phyloP scores from a whole-genome alignment of 2,113 vertebrate species.

The Xyrauchen texanus region DNA sequence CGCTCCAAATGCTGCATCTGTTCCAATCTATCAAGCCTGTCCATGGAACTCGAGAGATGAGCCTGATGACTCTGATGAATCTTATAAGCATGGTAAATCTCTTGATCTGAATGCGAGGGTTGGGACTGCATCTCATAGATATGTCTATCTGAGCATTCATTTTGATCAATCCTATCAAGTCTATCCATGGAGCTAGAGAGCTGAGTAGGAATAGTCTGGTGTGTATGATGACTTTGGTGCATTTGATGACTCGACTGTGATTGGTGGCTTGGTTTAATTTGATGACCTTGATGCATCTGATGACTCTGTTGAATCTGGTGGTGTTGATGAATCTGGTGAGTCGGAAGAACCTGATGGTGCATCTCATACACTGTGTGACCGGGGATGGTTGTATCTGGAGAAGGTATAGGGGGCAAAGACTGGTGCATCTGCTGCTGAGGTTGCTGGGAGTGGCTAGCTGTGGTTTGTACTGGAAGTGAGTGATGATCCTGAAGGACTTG shows the following conservation, averaged over 20 bases:
- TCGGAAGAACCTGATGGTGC: slow-evolving; percentile 44
- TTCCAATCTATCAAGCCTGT: slow-evolving; percentile 49
- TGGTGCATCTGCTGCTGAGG: slow-evolving; percentile 71
- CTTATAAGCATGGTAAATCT: slow-evolving; percentile 66
- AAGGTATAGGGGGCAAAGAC: slow-evolving; percentile 70
- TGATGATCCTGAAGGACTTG: slow-evolving; percentile 71
- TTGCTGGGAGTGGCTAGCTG: slow-evolving; percentile 63
- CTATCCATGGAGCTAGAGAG: slow-evolving; percentile 56
- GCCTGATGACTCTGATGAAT: slow-evolving; percentile 68
- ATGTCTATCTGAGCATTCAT: slow-evolving; percentile 38
- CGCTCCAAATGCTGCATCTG: slow-evolving; percentile 44
- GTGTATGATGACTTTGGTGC: slow-evolving; percentile 59
- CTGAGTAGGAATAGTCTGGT: slow-evolving; percentile 43
- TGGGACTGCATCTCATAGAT: slow-evolving; percentile 55
- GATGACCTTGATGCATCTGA: slow-evolving; percentile 70
- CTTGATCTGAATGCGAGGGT: slow-evolving; percentile 64
- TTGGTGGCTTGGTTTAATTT: slow-evolving; percentile 66
- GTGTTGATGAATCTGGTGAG: slow-evolving; percentile 62
- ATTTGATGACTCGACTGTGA: slow-evolving; percentile 62
- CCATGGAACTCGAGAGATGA: slow-evolving; percentile 73
- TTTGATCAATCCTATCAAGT: slow-evolving; percentile 51
- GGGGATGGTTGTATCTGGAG: slow-evolving; percentile 60
- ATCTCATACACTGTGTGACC: slow-evolving; percentile 68
- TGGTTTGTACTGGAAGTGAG: slow-evolving; percentile 73
- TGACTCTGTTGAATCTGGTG: slow-evolving; percentile 68